Conservation (phyloP, 2,888 invertebrate species). For the Drosophila eohydei region DNA sequence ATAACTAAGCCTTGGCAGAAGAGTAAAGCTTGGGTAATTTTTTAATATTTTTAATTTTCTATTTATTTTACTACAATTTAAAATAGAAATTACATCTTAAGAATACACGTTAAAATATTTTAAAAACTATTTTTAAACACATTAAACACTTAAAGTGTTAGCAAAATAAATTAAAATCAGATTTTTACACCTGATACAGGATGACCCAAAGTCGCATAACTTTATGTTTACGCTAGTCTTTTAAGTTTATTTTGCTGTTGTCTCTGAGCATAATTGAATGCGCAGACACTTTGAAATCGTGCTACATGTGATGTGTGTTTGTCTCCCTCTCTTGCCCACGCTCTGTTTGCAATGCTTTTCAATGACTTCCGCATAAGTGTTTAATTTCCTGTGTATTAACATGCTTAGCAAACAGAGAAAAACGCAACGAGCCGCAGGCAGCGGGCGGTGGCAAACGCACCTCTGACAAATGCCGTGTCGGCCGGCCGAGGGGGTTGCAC, state of each 20-base stretch:
- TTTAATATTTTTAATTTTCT: too few species aligned
- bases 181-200: slow-evolving; percentile 5
- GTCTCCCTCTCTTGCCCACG: background rate
- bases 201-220: slow-evolving; percentile 20
- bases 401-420: slow-evolving; percentile 66
- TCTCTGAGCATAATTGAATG: slow-evolving; percentile 69
- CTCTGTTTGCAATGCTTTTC: slow-evolving; percentile 49
- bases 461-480: slow-evolving; percentile 8
- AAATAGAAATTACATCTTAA: too few species aligned
- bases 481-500: slow-evolving; percentile 39
- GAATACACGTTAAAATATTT: too few species aligned
- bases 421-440: slow-evolving; percentile 42
- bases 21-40: too few species aligned
- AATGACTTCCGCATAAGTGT: slow-evolving; percentile 80
- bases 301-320: slow-evolving; percentile 18
- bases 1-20: too few species aligned
- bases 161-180: background rate
- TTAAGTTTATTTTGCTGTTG: slow-evolving; percentile 43
- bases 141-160: background rate
- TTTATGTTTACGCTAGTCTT: background rate
- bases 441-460: slow-evolving; percentile 37
- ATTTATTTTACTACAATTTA: too few species aligned
- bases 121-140: background rate
- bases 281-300: slow-evolving; percentile 65
- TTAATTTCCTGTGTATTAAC: slow-evolving; percentile 79